Conservation (phyloP, 2,888 invertebrate genomes). For the Augochlorella aurata region DNA sequence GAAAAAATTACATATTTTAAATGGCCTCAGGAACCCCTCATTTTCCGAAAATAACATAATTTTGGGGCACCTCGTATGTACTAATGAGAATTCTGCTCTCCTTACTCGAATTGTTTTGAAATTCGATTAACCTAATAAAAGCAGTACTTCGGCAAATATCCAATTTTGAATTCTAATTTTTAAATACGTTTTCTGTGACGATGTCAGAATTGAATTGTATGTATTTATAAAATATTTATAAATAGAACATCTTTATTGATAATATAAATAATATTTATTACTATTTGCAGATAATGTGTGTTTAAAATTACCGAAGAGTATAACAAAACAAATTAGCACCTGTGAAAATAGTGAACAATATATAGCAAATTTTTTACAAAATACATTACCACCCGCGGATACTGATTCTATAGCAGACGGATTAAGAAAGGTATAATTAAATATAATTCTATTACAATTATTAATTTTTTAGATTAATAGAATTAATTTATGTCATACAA, state of each 20-base stretch:
- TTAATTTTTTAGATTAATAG: background rate
- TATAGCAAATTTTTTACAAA: conserved; percentile 75
- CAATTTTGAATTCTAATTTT: background rate
- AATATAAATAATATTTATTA: background rate
- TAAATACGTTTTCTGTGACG: background rate
- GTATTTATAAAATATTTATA: conserved; percentile 18
- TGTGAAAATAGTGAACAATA: conserved; percentile 74
- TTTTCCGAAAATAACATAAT: too few relatives aligned
- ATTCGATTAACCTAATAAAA: background rate
- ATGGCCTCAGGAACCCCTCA: too few relatives aligned
- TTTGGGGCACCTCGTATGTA: too few relatives aligned
- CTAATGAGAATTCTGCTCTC: too few relatives aligned
- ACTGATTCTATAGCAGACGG: conserved; percentile 71
- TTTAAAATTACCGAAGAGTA: conserved; percentile 68
- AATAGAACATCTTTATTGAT: background rate
- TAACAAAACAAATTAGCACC: conserved; percentile 70
- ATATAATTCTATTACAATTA: background rate
- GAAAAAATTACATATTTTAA: too few relatives aligned
- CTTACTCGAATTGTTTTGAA: background rate
- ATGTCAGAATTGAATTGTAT: conserved; percentile 39
- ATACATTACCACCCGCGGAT: conserved; percentile 76
- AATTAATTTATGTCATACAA: background rate
- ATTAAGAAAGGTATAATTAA: conserved; percentile 76
- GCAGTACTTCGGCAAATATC: background rate
- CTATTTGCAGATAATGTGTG: conserved; percentile 71